These are phyloP conservation scores for Stenotaenia linearis DNA, from an alignment of 2,888 invertebrate species.

Conservation along the genomic window DNA sequence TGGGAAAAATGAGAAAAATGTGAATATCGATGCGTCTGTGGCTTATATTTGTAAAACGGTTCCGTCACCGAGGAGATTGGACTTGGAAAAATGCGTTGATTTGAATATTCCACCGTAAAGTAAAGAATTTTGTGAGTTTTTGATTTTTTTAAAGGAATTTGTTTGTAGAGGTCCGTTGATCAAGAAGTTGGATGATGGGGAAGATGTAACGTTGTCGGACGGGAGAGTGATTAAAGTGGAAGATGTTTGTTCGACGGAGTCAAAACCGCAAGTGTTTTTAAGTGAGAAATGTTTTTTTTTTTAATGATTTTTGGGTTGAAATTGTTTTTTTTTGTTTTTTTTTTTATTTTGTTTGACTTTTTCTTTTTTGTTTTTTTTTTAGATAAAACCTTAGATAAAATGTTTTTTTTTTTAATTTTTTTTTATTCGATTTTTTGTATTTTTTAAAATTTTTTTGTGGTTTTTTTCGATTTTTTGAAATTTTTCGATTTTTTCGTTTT, in stretches of 20 bases:
- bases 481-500: no score
- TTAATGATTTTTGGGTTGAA: no score
- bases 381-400: no score
- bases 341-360: no score
- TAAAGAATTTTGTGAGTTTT: not conserved
- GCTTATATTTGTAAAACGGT: conserved; percentile 58
- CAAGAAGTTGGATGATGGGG: conserved; percentile 75
- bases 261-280: conserved; percentile 70
- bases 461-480: no score
- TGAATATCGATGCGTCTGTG: no score
- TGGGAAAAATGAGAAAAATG: conserved; percentile 63
- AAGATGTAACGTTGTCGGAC: conserved; percentile 67
- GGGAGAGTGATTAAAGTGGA: conserved; percentile 55
- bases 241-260: conserved; percentile 70
- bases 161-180: conserved; percentile 65
- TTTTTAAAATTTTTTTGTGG: no score
- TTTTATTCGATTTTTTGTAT: no score
- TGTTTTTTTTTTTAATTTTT: no score
- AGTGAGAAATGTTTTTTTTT: no score
- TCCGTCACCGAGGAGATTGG: not conserved
- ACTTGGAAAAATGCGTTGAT: conserved; percentile 69
- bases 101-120: conserved; percentile 34
- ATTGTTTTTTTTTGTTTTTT: no score
- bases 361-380: no score
- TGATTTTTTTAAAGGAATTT: not conserved